phyloP scores from a whole-genome alignment of 2,888 invertebrate species.

The Arenicola marina region DNA sequence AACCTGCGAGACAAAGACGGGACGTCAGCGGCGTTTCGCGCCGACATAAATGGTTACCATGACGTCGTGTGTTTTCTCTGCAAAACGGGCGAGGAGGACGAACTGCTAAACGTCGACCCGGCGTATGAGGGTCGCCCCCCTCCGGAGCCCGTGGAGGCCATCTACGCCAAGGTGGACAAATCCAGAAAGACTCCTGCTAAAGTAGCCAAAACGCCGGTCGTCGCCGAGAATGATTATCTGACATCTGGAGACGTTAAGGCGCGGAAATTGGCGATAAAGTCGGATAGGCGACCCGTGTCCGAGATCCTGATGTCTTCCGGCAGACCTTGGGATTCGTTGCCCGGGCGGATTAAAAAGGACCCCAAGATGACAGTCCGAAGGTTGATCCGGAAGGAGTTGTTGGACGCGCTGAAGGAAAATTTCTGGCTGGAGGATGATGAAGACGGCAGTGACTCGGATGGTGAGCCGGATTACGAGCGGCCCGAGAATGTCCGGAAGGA shows the following conservation, averaged over 20 bases:
- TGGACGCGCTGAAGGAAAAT: background rate
- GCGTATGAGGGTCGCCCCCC: background rate
- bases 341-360: background rate
- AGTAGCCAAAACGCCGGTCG: background rate
- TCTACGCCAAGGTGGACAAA: background rate
- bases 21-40: conserved; percentile 34
- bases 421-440: background rate
- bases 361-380: background rate
- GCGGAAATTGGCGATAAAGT: background rate
- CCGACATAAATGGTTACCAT: conserved; percentile 24
- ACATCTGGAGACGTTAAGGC: background rate
- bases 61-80: conserved; percentile 25
- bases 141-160: background rate
- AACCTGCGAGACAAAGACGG: conserved; percentile 34
- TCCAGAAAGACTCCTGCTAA: background rate
- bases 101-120: conserved; percentile 14
- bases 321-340: background rate
- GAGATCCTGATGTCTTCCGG: background rate
- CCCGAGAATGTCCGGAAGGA: conserved; percentile 5
- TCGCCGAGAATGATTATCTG: background rate
- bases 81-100: conserved; percentile 13
- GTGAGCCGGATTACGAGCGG: conserved; percentile 7
- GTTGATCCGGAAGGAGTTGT: background rate
- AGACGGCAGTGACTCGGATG: background rate
- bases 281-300: background rate